Base-by-base conservation (phyloP, 1,140 invertebrate genomes). In the Rhagoletis pomonella region DNA sequence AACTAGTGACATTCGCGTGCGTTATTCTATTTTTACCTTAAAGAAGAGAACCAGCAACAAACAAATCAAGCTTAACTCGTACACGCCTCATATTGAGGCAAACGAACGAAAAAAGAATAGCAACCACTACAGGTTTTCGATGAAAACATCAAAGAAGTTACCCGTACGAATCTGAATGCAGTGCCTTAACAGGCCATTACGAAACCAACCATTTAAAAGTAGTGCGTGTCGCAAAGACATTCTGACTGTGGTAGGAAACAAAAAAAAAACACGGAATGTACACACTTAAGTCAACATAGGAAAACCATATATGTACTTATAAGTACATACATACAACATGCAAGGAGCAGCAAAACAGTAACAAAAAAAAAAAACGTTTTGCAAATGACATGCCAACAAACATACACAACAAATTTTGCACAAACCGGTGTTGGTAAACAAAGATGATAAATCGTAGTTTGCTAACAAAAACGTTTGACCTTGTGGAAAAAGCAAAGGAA, bases 41-140 rank as follows among this genome's bases (percentile, higher is more conserved):
- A 6, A 55, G 50, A 6, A 9, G 64, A 67, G 29, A 65, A 55
- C 50, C 29, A 29, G 10, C 60, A 65, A 9, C 64, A 19, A 65
- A 12, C 29, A 67, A 67, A 67, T 67, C 39, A 67, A 67, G 64
- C 29, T 67, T n/a, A n/a, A n/a, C n/a, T n/a, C n/a, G n/a, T n/a
- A 29, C 4, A 55, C 50, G 50, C 50, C 50, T 55, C 19, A 5
- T 2, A 7, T 67, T 12, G 19, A 42, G 9, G 1, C 19, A 7
- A 67, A 67, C n/a, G 29, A 67, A 67, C 7, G 39, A 7, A 64
- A n/a, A 67, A 67, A 29, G 19, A 67, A 9, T 29, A 67, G 7
- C 19, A 42, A 67, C 29, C 29, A 14, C 17, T 69, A 42, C 39
- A 42, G n/a, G n/a, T n/a, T 62, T n/a, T 62, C 3, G 4, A 62